A percentile compares a stretch with the other conserved stretches of the same genome.
Conservation (phyloP, 92 coral and sea anemone genomes). For the Anthopleura xanthogrammica region DNA sequence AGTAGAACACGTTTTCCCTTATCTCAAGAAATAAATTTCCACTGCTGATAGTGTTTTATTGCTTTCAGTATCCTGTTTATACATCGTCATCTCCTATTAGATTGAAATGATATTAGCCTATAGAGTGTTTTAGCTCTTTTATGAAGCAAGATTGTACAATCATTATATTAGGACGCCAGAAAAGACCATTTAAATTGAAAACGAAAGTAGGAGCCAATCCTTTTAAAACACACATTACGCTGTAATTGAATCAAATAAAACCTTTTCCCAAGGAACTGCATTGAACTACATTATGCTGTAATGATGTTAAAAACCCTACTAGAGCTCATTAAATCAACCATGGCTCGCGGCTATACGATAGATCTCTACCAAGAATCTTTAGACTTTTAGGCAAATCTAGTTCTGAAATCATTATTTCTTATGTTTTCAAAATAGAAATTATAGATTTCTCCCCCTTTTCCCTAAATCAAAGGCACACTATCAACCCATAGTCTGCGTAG, state of each 20-base stretch:
- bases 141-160: not conserved
- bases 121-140: not conserved
- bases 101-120: not conserved
- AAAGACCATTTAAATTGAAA: not conserved
- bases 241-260: not conserved
- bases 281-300: not conserved
- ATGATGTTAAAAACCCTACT: not conserved
- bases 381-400: not conserved
- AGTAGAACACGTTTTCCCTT: not conserved
- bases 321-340: not conserved
- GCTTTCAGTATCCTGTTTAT: not conserved
- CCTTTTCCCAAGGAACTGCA: not conserved
- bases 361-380: not conserved
- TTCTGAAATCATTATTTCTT: not conserved
- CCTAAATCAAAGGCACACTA: too few relatives aligned
- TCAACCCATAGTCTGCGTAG: too few relatives aligned
- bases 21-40: not conserved
- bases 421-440: too few relatives aligned
- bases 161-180: not conserved
- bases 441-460: not conserved
- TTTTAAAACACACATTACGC: not conserved
- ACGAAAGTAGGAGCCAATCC: not conserved
- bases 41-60: not conserved
- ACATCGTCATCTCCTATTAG: not conserved
- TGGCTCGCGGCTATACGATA: not conserved